phyloP scores from a whole-genome alignment of 2,888 invertebrate genomes.

The Psococerastis gibbosa region DNA sequence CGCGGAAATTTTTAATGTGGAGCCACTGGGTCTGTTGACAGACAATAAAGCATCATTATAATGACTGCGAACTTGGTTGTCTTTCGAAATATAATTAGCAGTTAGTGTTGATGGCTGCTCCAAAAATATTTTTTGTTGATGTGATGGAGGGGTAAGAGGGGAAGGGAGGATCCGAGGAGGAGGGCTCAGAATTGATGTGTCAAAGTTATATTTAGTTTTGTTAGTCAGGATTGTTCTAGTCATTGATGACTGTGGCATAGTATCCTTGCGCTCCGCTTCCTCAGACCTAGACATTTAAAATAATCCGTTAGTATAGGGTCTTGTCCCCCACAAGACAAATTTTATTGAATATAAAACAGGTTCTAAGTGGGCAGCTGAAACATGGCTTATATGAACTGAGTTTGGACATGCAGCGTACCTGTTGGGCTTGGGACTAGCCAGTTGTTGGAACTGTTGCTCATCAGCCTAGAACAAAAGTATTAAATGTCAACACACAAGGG shows the following conservation, averaged over 20 bases:
- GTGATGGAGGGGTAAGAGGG: constrained; percentile 14
- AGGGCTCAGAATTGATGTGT: constrained; percentile 2
- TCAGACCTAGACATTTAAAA: background rate
- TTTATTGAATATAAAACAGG: too few species aligned
- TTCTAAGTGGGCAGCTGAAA: too few species aligned
- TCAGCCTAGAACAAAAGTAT: background rate
- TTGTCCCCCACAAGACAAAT: too few species aligned
- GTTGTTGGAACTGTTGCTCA: background rate
- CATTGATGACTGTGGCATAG: background rate
- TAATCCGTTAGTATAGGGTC: background rate
- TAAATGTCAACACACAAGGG: background rate
- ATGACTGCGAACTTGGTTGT: background rate
- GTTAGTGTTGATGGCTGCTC: background rate
- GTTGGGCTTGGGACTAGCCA: background rate
- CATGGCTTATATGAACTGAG: too few species aligned
- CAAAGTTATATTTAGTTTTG: background rate
- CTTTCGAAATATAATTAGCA: background rate
- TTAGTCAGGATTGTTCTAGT: background rate
- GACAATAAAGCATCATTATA: background rate
- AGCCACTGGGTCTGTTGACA: too few species aligned
- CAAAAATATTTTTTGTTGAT: background rate
- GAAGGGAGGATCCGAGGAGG: constrained; percentile 27
- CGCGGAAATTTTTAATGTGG: background rate
- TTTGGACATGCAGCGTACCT: too few species aligned
- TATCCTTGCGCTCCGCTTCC: background rate